Percentiles rank a stretch among this genome's conserved stretches.
phyloP scores from a whole-genome alignment of 1,140 invertebrate species.

The Macrostomum lignano region DNA sequence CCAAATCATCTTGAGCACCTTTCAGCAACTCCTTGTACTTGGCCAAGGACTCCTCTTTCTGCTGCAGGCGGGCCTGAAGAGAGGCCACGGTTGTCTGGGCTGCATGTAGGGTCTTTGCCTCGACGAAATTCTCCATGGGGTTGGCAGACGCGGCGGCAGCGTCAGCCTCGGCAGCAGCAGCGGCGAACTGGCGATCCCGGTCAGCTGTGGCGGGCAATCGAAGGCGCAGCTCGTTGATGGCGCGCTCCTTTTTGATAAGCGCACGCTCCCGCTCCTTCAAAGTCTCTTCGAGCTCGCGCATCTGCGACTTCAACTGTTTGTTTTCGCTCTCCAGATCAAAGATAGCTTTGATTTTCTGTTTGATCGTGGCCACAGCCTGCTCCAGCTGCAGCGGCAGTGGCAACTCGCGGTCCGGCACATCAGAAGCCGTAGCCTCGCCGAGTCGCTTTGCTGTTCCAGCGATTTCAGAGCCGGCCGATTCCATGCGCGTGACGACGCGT shows the following conservation, averaged over 20 bases:
- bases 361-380: constrained; percentile 24
- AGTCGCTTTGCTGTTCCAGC: constrained; percentile 13
- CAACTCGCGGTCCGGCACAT: constrained; percentile 20
- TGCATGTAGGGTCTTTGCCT: constrained; percentile 17
- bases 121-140: constrained; percentile 14
- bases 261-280: constrained; percentile 14
- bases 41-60: constrained; percentile 38
- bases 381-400: constrained; percentile 24
- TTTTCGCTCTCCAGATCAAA: constrained; percentile 22
- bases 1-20: constrained; percentile 36
- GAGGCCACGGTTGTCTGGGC: constrained; percentile 23
- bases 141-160: background rate
- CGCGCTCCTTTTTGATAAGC: constrained; percentile 17
- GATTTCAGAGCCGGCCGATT: constrained; percentile 19
- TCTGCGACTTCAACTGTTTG: constrained; percentile 15
- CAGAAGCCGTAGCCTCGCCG: constrained; percentile 14
- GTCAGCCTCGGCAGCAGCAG: too few relatives aligned
- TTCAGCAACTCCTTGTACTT: constrained; percentile 38
- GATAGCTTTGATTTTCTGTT: constrained; percentile 20
- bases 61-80: constrained; percentile 27
- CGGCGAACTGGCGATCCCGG: too few relatives aligned
- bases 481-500: constrained; percentile 17
- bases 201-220: constrained; percentile 23
- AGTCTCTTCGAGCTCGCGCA: constrained; percentile 17
- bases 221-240: constrained; percentile 21